Percentiles rank a stretch among this genome's conserved stretches.
Conservation (phyloP, 2,113 vertebrate species). For the Passer montanus region DNA sequence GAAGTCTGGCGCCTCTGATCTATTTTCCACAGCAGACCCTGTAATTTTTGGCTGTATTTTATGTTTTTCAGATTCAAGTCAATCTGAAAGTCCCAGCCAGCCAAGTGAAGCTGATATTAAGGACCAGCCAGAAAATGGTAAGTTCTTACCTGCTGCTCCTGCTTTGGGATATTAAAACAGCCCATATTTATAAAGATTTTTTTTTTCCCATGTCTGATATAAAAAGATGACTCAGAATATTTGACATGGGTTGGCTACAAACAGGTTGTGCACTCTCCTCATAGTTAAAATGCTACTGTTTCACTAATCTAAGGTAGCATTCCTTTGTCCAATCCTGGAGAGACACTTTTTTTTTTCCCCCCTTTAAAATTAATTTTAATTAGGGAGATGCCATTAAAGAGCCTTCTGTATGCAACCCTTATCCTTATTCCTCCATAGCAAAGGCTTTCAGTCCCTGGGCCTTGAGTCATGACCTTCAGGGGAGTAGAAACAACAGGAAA, state of each 20-base stretch:
- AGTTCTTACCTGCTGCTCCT: slow-evolving; percentile 74
- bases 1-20: slow-evolving; percentile 72
- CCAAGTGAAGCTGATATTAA: slow-evolving; percentile 96
- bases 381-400: slow-evolving; percentile 46
- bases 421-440: slow-evolving; percentile 54
- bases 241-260: slow-evolving; percentile 19
- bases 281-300: not conserved
- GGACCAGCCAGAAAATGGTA: slow-evolving; percentile 98
- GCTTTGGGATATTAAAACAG: slow-evolving; percentile 54
- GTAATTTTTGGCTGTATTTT: slow-evolving; percentile 82
- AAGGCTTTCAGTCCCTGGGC: slow-evolving; percentile 4
- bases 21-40: slow-evolving; percentile 75
- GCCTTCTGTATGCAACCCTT: slow-evolving; percentile 60
- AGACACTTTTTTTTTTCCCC: not conserved
- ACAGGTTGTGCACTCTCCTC: not conserved
- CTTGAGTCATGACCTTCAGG: not conserved
- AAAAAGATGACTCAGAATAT: slow-evolving; percentile 18
- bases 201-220: slow-evolving; percentile 4
- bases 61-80: slow-evolving; percentile 90
- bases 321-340: slow-evolving; percentile 7
- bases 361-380: slow-evolving; percentile 18
- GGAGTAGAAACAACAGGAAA: not conserved
- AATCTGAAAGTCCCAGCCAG: slow-evolving; percentile 97
- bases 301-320: not conserved
- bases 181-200: slow-evolving; percentile 47